phyloP scores from a whole-genome alignment of 2,113 vertebrate species.

The Terrapene triunguis region DNA sequence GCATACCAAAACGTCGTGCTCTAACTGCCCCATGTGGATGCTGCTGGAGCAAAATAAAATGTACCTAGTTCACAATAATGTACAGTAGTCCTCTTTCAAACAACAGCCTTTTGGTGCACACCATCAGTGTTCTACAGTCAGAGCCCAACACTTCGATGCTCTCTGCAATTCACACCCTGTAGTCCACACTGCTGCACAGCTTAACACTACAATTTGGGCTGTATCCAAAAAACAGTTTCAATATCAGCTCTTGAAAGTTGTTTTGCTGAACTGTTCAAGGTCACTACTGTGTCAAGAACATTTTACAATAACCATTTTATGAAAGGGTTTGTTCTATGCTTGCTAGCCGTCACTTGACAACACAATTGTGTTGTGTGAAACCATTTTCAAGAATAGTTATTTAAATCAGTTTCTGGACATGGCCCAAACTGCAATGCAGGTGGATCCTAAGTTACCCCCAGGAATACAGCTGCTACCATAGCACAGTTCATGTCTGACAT shows the following conservation, averaged over 20 bases:
- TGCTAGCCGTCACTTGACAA: neutral
- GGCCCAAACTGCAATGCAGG: neutral
- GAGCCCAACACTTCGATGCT: no score
- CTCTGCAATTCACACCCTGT: no score
- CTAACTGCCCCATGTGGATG: no score
- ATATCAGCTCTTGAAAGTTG: neutral
- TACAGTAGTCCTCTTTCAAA: no score
- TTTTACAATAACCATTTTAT: neutral
- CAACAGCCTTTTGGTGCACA: no score
- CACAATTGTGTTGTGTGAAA: neutral
- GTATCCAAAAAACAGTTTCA: neutral
- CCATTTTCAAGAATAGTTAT: neutral
- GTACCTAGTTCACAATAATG: no score
- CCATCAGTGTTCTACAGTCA: no score
- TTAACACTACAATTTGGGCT: neutral
- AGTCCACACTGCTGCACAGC: no score
- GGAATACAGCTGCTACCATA: neutral
- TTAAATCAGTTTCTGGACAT: neutral
- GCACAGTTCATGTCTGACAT: neutral
- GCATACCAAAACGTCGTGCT: no score
- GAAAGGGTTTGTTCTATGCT: neutral
- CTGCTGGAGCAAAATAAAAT: no score
- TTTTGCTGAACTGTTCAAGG: neutral
- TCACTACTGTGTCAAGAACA: neutral
- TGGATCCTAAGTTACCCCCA: neutral